Percentiles rank a stretch among this genome's conserved stretches.
Evolutionary conservation across 2,888 invertebrate genomes (phyloP).

Genomic region (Drosophila hamatofila): DNA sequence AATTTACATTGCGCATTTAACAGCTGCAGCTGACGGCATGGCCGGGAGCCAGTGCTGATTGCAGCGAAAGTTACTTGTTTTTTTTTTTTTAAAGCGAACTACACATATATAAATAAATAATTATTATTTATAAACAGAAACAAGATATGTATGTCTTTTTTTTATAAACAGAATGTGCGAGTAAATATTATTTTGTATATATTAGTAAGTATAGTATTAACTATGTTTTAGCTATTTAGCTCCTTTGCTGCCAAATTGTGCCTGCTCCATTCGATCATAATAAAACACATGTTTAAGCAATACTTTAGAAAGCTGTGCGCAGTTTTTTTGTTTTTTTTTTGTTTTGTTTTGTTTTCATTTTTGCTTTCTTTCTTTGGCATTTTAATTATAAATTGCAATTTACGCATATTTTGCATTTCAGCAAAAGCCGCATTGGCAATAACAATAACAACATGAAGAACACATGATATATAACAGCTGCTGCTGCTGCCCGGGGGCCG

Average conservation of each 20-base stretch:
- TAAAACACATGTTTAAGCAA: neutral
- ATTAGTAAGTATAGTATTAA: neutral
- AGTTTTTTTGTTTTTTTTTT: neutral
- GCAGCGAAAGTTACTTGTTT: neutral
- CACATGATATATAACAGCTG: conserved; percentile 72
- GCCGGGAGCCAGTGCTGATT: neutral
- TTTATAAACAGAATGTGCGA: neutral
- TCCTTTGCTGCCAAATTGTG: neutral
- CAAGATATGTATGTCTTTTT: too few relatives aligned
- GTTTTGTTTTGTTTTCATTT: neutral
- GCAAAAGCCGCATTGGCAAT: conserved; percentile 26
- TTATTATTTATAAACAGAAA: neutral
- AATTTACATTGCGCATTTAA: conserved; percentile 9
- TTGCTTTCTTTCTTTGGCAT: conserved; percentile 1
- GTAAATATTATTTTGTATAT: neutral
- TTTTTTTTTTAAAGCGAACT: neutral
- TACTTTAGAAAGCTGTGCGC: neutral
- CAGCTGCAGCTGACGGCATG: conserved; percentile 19
- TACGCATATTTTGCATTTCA: conserved; percentile 51
- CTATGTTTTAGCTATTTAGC: neutral
- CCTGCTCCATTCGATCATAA: neutral
- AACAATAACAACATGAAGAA: conserved; percentile 39
- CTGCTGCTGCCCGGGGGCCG: conserved; percentile 52
- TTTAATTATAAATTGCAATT: conserved; percentile 31
- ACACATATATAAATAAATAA: neutral